Evolutionary conservation across 2,888 invertebrate species (phyloP).

Genomic region (Synanthedon formicaeformis): DNA sequence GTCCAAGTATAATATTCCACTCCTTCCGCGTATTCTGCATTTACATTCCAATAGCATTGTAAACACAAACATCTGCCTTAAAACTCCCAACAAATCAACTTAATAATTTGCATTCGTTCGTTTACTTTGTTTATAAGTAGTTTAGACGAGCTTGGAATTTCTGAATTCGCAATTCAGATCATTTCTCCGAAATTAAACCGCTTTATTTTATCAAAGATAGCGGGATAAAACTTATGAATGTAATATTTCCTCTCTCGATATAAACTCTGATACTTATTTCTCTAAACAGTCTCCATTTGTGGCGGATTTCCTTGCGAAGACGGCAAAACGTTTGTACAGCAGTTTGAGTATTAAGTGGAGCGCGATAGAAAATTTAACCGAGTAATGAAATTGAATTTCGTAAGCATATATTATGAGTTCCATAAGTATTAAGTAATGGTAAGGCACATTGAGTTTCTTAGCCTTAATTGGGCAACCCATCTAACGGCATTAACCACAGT

Average conservation of each 20-base stretch:
- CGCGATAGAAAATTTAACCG: conserved; percentile 4
- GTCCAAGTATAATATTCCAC: too few species aligned
- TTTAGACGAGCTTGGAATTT: background rate
- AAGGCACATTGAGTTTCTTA: too few species aligned
- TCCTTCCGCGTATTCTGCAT: too few species aligned
- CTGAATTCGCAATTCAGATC: conserved; percentile 1
- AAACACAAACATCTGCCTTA: too few species aligned
- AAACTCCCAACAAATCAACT: background rate
- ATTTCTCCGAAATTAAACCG: conserved; percentile 1
- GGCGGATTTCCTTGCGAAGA: conserved; percentile 34
- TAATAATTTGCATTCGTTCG: background rate
- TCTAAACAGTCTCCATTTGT: conserved; percentile 34
- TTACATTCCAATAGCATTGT: too few species aligned
- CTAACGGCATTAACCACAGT: too few species aligned
- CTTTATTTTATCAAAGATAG: background rate
- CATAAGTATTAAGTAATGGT: too few species aligned
- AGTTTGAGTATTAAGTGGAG: conserved; percentile 16
- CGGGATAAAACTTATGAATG: background rate
- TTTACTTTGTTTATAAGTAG: background rate
- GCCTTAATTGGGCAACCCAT: too few species aligned
- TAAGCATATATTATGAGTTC: too few species aligned
- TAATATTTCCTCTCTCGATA: background rate
- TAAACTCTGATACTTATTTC: conserved; percentile 8
- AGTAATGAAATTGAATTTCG: too few species aligned
- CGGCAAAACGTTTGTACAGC: conserved; percentile 21